A percentile compares a stretch with the other conserved stretches of the same genome.
These are phyloP conservation scores for Eulemur rufifrons DNA, from an alignment of 2,113 vertebrate species.

Conservation along the genomic window DNA sequence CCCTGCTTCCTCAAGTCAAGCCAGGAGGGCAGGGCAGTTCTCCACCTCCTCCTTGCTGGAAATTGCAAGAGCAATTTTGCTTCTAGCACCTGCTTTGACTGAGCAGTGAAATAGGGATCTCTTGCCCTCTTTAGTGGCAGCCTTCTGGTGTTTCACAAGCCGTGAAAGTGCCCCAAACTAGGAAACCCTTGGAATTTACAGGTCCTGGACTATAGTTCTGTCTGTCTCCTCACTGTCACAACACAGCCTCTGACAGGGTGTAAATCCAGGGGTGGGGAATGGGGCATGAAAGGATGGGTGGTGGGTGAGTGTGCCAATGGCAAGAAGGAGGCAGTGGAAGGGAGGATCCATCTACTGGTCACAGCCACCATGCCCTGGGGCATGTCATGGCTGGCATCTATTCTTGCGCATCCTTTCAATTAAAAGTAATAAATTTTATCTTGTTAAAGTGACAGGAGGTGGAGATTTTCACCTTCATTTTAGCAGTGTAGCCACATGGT, in stretches of 20 bases:
- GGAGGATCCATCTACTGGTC: neutral
- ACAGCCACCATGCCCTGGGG: too few relatives aligned
- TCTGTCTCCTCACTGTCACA: neutral
- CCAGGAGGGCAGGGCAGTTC: neutral
- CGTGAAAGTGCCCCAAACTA: neutral
- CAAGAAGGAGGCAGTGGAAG: neutral
- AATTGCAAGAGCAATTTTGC: neutral
- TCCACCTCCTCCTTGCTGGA: neutral
- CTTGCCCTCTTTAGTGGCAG: neutral
- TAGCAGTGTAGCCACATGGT: neutral
- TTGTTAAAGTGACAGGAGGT: neutral
- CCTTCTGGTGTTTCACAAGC: neutral
- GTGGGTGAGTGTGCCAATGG: neutral
- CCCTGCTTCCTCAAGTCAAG: neutral
- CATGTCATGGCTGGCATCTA: too few relatives aligned
- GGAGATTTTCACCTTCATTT: neutral
- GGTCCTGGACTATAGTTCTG: neutral
- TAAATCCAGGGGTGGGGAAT: neutral
- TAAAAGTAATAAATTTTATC: neutral
- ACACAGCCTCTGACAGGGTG: rapidly evolving
- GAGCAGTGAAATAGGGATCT: neutral
- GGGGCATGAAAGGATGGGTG: neutral
- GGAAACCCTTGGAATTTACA: neutral
- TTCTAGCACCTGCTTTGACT: neutral
- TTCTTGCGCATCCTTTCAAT: neutral